Base-by-base conservation (phyloP, 2,888 invertebrate species). In the Drosophila nigricruria region DNA sequence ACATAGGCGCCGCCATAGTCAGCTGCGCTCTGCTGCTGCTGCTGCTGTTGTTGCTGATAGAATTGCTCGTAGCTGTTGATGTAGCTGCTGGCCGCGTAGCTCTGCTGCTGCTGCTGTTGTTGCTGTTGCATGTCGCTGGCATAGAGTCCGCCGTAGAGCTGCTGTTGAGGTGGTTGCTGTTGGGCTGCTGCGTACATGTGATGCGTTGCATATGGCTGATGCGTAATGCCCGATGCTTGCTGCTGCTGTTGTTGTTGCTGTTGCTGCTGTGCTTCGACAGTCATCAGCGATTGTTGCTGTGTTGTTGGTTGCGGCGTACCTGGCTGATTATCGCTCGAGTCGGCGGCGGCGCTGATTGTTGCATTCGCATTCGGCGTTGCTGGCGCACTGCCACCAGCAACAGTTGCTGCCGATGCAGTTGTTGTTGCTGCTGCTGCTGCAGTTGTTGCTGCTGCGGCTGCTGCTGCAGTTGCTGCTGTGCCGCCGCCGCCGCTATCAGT, bases 331-430 rank as follows among this genome's bases (percentile, higher is more conserved):
- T 96, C 96, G 86, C 96, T 96, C 64, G 96, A 96, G 92, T 96
- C 96, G 62, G 96, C 96, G 40, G 96, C 95, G 14, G 96, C 96
- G 81, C 95, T 95, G 85, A 95, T 94, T 57, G 95, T 89, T 52
- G 78, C 77, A 73, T 78, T 76, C 9, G 73, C 71, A 50, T 87
- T 86, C 10, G 79, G 77, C 56, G 82, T 76, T 30, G 82, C 73
- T 45, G 86, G 80, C 56, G 88, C 77, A 62, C 72, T 76, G 70
- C 66, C 62, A 2, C 57, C 57, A 18, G 57, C 50, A 10, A 49
- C 53, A 18, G 45, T 36, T 20, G 61, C 54, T n/a, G 64, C n/a
- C 32, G 70, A 30, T 34, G 73, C 32, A 42, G 70, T 34, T 14
- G 68, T 42, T n/a, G 56, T 25, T 60, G 34, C 36, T 77, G 86